These are phyloP conservation scores for Andinoacara biseriatus DNA, from an alignment of 2,113 vertebrate species.

Conservation along the genomic window DNA sequence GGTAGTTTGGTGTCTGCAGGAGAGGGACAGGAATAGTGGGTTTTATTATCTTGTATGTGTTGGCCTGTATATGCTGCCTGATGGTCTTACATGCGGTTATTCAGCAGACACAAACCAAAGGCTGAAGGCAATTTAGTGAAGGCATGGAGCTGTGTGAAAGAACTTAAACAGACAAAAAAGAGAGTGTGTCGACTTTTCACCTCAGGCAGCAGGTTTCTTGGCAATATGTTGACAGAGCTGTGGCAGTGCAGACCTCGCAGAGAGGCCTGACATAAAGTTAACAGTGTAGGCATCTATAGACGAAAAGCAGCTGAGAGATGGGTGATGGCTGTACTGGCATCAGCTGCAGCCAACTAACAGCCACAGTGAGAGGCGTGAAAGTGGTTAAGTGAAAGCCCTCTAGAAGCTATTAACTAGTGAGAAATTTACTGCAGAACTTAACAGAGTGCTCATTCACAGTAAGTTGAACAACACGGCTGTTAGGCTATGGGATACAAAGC, in stretches of 20 bases:
- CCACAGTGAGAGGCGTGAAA: constrained; percentile 29
- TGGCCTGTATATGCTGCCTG: constrained; percentile 21
- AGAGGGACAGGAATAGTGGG: constrained; percentile 33
- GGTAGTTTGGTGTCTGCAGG: constrained; percentile 45
- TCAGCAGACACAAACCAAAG: constrained; percentile 47
- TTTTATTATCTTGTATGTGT: constrained; percentile 39
- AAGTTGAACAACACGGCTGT: constrained; percentile 22
- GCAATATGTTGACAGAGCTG: constrained; percentile 47
- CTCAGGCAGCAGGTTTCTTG: constrained; percentile 52
- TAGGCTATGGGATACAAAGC: neutral
- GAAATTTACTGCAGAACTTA: constrained; percentile 33
- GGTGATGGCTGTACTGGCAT: constrained; percentile 48
- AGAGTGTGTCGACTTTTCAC: constrained; percentile 54
- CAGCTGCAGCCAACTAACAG: constrained; percentile 14
- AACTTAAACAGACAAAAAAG: constrained; percentile 44
- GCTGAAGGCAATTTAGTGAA: constrained; percentile 50
- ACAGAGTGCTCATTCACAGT: constrained; percentile 59
- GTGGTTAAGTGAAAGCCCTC: constrained; percentile 20
- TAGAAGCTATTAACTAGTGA: constrained; percentile 37
- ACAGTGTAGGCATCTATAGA: constrained; percentile 35
- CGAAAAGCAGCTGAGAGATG: constrained; percentile 18
- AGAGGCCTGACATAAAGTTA: constrained; percentile 35
- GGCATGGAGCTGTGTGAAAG: constrained; percentile 32
- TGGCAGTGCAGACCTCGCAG: constrained; percentile 34
- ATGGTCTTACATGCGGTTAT: constrained; percentile 39